Conservation (phyloP, 2,113 vertebrate genomes). For the Pongo abelii region DNA sequence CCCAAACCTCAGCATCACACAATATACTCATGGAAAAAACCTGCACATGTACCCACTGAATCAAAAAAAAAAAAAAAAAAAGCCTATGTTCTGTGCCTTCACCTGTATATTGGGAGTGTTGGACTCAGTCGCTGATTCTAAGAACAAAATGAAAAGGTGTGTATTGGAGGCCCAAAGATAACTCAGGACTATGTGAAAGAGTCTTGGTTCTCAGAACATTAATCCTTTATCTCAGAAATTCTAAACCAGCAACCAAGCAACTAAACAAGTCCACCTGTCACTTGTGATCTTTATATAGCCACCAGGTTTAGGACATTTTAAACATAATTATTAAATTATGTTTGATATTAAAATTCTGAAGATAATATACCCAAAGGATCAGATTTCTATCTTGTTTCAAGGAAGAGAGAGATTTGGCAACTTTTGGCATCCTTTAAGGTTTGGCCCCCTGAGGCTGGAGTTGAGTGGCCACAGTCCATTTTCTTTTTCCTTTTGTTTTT, state of each 20-base stretch:
- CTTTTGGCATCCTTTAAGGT: not conserved
- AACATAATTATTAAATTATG: too few relatives aligned
- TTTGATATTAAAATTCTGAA: not conserved
- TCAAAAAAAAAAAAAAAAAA: too few relatives aligned
- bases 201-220: not conserved
- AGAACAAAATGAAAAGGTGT: not conserved
- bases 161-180: not conserved
- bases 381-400: not conserved
- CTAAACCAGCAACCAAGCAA: not conserved
- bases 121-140: not conserved
- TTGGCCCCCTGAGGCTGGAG: fast-evolving
- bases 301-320: not conserved
- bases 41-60: too few relatives aligned
- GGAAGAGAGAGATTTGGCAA: not conserved
- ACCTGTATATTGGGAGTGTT: not conserved
- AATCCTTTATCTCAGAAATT: not conserved
- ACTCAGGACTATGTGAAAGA: not conserved
- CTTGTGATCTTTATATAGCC: not conserved
- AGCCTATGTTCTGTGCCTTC: fast-evolving
- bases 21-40: too few relatives aligned
- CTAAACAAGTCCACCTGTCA: not conserved
- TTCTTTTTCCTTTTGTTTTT: too few relatives aligned
- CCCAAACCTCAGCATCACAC: too few relatives aligned
- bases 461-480: not conserved
- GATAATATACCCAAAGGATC: not conserved